These are phyloP conservation scores for Serranus cabrilla DNA, from an alignment of 2,797 vertebrate species.

Conservation along the genomic window DNA sequence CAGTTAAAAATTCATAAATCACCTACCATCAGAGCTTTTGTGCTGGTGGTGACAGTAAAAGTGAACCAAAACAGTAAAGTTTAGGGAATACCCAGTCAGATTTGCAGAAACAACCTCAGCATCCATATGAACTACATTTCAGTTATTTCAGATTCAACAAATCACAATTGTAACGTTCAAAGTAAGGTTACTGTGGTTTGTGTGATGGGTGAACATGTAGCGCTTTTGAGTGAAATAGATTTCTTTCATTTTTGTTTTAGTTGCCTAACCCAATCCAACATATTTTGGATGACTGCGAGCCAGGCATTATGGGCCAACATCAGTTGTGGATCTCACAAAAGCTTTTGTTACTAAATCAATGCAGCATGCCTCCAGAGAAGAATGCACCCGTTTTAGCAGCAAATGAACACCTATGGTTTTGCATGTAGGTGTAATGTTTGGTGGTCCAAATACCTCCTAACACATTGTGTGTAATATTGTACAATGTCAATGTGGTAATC, in stretches of 20 bases:
- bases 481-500: slow-evolving; percentile 21
- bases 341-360: background rate
- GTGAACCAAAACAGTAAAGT: no score
- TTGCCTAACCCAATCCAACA: background rate
- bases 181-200: background rate
- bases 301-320: no score
- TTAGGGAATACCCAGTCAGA: no score
- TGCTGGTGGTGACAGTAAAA: no score
- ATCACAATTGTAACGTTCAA: background rate
- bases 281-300: no score
- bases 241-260: background rate
- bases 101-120: no score
- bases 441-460: background rate
- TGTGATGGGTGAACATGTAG: background rate
- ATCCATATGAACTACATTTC: no score
- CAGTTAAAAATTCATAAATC: no score
- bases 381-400: background rate
- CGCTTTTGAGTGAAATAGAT: background rate
- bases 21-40: no score
- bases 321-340: no score
- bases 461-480: background rate
- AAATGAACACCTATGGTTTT: background rate
- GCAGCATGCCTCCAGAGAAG: background rate
- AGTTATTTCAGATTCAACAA: background rate
- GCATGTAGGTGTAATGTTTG: background rate